These are phyloP conservation scores for Drosophila repletoides DNA, from an alignment of 1,140 invertebrate genomes.

Conservation along the genomic window DNA sequence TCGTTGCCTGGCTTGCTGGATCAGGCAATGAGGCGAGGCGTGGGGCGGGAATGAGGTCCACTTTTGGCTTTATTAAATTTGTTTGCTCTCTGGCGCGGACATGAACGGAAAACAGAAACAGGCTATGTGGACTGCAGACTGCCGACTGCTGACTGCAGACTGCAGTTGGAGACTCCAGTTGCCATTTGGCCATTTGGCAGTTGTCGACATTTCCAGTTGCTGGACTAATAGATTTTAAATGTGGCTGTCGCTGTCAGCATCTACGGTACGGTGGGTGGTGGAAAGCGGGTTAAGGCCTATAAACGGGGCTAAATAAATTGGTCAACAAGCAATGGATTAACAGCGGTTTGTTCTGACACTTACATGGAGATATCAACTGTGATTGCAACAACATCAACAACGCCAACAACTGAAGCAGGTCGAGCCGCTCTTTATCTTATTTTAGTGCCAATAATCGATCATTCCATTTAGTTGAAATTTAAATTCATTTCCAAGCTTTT, in stretches of 20 bases:
- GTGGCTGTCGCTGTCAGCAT: conserved; percentile 71
- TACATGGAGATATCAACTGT: conserved; percentile 45
- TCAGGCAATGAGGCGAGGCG: conserved; percentile 3
- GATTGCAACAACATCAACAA: conserved; percentile 22
- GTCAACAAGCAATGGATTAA: conserved; percentile 48
- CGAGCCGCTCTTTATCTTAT: too few species aligned
- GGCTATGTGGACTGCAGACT: too few species aligned
- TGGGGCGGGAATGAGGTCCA: not conserved
- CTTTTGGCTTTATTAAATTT: conserved; percentile 63
- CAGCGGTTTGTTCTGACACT: conserved; percentile 62
- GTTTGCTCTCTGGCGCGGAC: conserved; percentile 45
- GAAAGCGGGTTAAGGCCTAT: conserved; percentile 7
- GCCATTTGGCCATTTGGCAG: conserved; percentile 11
- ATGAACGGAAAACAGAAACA: conserved; percentile 39
- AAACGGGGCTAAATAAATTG: conserved; percentile 69
- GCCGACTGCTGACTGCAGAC: too few species aligned
- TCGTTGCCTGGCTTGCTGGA: conserved; percentile 13
- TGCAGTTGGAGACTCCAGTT: conserved; percentile 6
- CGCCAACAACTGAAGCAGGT: not conserved
- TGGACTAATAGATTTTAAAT: conserved; percentile 75
- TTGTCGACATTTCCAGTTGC: conserved; percentile 28
- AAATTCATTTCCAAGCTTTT: too few species aligned
- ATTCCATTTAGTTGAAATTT: too few species aligned
- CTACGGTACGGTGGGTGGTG: not conserved
- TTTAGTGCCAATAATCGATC: not conserved